Evolutionary conservation across 2,888 invertebrate species (phyloP).

Genomic region (Microplitis deprimator): DNA sequence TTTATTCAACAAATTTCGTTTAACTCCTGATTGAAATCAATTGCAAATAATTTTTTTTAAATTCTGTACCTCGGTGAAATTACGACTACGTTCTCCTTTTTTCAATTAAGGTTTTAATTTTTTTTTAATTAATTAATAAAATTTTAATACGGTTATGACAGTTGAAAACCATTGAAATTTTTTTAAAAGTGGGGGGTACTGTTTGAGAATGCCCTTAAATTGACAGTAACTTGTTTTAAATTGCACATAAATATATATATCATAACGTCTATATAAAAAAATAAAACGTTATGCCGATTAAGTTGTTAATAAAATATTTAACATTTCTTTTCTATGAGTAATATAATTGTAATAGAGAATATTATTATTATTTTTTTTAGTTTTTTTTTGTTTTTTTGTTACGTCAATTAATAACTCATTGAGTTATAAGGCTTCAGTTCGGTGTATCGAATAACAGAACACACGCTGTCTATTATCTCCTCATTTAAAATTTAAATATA

Average conservation of each 20-base stretch:
- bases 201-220: too few species aligned
- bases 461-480: conserved; percentile 34
- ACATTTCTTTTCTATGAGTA: conserved; percentile 54
- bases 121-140: too few species aligned
- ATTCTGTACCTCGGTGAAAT: too few species aligned
- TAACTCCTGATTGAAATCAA: too few species aligned
- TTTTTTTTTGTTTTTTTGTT: conserved; percentile 40
- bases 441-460: conserved; percentile 43
- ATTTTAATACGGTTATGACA: too few species aligned
- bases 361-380: conserved; percentile 17
- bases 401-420: conserved; percentile 32
- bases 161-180: too few species aligned
- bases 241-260: conserved; percentile 37
- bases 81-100: too few species aligned
- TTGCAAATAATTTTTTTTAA: too few species aligned
- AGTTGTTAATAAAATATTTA: conserved; percentile 56
- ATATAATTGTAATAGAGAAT: conserved; percentile 33
- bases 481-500: conserved; percentile 1
- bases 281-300: conserved; percentile 58
- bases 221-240: conserved; percentile 23
- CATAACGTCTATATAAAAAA: conserved; percentile 53
- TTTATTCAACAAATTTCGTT: too few species aligned
- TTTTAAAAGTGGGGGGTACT: too few species aligned
- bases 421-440: conserved; percentile 44
- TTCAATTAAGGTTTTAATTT: too few species aligned